Base-by-base conservation (phyloP, 2,113 vertebrate genomes). In the Nothoprocta perdicaria region DNA sequence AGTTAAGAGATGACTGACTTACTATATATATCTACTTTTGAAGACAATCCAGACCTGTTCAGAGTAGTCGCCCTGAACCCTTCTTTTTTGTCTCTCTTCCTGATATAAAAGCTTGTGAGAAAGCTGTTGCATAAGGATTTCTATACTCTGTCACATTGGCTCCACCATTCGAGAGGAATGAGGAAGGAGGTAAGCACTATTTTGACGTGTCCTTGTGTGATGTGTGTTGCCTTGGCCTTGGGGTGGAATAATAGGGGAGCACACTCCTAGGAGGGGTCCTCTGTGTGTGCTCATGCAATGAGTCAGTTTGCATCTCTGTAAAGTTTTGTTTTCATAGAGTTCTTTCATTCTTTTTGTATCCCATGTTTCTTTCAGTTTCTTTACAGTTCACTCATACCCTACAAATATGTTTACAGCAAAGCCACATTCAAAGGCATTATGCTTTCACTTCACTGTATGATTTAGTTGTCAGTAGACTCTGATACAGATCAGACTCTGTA, bases 401-500 rank as follows among this genome's bases (percentile, higher is more conserved):
- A 61, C 0, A 1, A 45, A 67, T 35, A 55, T 60, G 9, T 75
- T 84, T 88, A 67, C 77, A 91, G 7, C 13, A 45, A 4, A 45
- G n/a, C 6, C 60, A 27, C 14, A 14, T 40, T 89, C 50, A 35
- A 81, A 83, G 45, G 29, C 18, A 14, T 55, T 29, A 79, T 65
- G 6, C 40, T 68, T 43, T 75, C 67, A 43, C 23, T 89, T 91
- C 83, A 58, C 29, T 84, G 35, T 41, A 73, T 69, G 23, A 80
- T 91, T 46, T 35, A 9, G 11, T 90, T 95, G 73, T 41, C 63
- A 88, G 29, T 58, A 84, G 69, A 93, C 88, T 53, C 48, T 81
- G 90, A 38, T 38, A 38, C 35, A 38, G 35, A 38, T 38, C 35
- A 38, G 35, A 86, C 86, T 93, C 84, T 88, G 80, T 89, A 89